Evolutionary conservation across 2,797 vertebrate genomes (phyloP), one percentile per base, ranked within the genome.

Genomic region (Falco rusticolus): DNA sequence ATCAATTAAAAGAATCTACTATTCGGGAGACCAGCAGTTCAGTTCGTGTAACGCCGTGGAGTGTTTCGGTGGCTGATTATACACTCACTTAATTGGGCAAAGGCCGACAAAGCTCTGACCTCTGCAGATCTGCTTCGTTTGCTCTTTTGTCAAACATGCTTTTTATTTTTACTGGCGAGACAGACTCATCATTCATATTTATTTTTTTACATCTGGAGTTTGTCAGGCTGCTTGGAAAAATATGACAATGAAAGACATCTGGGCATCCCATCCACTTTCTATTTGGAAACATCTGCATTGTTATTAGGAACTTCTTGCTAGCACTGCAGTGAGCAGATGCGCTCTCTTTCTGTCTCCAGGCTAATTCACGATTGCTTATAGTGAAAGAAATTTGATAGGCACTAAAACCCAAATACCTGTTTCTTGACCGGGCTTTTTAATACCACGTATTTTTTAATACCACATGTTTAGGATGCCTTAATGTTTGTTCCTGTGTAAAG

Each of bases 231-330:
- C 83, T 97, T 77, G 91, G 84, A 94, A 93, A 94, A 94, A 70
- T 54, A 74, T 26, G 76, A 76, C 74, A 66, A 90, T 78, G 92
- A 92, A 88, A 95, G 63, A 87, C 90, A 92, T 96, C 94, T 97
- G 90, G 69, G 72, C 64, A 74, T 94, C 66, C 77, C 60, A 60
- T 94, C 37, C 65, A 50, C 81, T 74, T 71, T 60, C 26, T 63
- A 18, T 84, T 84, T 94, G 92, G 89, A 94, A 96, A 88, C 87
- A 76, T 80, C 90, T 89, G 84, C 84, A 45, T 74, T 1, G 4
- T 54, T 84, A 19, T 41, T 84, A 37, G 91, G 82, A 66, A 56
- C 13, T 0, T 82, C 69, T 88, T 91, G 22, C 6, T 19, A 56
- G 80, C 39, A 0, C 45, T 50, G 63, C 84, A n/a, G 20, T 2